Evolutionary conservation across 1,140 invertebrate genomes (phyloP).

Genomic region (Mizuhopecten yessoensis): DNA sequence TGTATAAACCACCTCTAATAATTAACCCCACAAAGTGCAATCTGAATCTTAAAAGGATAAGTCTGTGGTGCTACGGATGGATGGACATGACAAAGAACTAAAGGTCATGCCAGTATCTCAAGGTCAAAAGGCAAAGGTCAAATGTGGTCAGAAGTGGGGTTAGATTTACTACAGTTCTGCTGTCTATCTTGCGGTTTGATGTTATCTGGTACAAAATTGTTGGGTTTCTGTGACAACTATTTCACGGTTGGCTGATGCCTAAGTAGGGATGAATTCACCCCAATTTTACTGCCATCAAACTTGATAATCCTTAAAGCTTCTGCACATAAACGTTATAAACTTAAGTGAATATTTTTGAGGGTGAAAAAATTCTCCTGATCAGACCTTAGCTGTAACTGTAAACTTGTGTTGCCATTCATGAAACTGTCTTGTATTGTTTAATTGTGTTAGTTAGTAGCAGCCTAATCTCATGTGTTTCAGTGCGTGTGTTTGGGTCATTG

Average conservation of each 20-base stretch:
- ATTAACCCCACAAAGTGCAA: no score
- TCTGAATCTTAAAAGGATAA: neutral
- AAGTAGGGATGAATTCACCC: slow-evolving; percentile 9
- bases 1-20: neutral
- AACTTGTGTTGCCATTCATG: neutral
- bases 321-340: neutral
- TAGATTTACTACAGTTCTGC: neutral
- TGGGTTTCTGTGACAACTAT: slow-evolving; percentile 31
- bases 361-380: neutral
- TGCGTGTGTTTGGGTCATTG: neutral
- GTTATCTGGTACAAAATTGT: slow-evolving; percentile 38
- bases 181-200: neutral
- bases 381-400: no score
- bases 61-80: neutral
- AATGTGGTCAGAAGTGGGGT: neutral
- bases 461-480: neutral
- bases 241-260: slow-evolving; percentile 16
- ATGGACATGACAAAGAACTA: neutral
- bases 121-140: neutral
- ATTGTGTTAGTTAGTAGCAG: neutral
- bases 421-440: neutral
- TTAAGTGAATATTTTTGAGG: neutral
- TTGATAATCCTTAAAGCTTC: slow-evolving; percentile 21
- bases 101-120: neutral
- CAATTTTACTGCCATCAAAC: slow-evolving; percentile 38